Evolutionary conservation across 2,797 vertebrate genomes (phyloP), one percentile per base, ranked within the genome.

Genomic region (Antrozous pallidus): DNA sequence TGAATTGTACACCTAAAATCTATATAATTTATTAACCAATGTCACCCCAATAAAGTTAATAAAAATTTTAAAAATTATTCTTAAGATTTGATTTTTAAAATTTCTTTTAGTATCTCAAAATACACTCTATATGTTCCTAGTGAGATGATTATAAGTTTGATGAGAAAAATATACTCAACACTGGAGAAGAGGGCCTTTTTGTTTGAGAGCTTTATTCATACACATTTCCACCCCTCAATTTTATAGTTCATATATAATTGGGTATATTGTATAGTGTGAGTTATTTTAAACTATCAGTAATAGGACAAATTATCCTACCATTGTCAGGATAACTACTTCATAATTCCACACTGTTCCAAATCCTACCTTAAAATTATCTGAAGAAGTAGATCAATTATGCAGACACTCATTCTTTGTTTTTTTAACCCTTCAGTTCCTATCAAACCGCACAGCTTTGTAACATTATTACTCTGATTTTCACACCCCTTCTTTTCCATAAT

Each of bases 241-340:
- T 93, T 74, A 88, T 18, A 77, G 70, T 51, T 61, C 18, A 16
- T 63, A 89, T 92, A 88, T 93, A 96, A 97, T 91, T 95, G 67
- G 31, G 10, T 83, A 31, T 33, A 75, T 58, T 83, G 22, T 45
- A 77, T 8, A 73, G 24, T 17, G 14, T 70, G 70, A 17, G 77
- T 88, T 92, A 88, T 94, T 97, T 95, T 84, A 54, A 97, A 96
- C 90, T 95, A 71, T 90, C 92, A 87, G 58, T 80, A 73, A 56
- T 75, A 84, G 85, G 84, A 94, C 49, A 96, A 96, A 95, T 96
- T 92, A 94, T 61, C 61, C 69, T 45, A 65, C 69, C 58, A 90
- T 96, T 94, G 78, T 97, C 78, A 73, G 69, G 85, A 84, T 91
- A 95, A 96, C 85, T 18, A 80, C 61, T 65, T 33, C 49, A 47